Conservation (phyloP, 2,888 invertebrate species). For the Terebella lapidaria region DNA sequence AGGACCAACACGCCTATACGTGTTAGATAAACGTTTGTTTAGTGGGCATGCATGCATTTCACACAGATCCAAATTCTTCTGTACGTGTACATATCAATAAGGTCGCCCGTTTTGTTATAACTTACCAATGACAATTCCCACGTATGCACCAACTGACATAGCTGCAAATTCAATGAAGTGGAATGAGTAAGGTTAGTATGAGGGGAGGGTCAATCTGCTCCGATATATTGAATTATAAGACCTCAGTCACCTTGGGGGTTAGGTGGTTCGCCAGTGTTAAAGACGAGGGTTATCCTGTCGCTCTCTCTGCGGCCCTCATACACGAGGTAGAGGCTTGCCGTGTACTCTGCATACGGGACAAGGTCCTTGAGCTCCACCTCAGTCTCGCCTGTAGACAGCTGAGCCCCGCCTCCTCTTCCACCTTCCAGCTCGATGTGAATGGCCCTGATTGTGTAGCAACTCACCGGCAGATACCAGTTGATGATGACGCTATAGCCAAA, state of each 20-base stretch:
- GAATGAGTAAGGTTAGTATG: too few relatives aligned
- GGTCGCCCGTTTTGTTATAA: too few relatives aligned
- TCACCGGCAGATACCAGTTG: neutral
- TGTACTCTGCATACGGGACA: neutral
- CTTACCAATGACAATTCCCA: too few relatives aligned
- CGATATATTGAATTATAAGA: too few relatives aligned
- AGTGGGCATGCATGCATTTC: too few relatives aligned
- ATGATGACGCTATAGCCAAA: neutral
- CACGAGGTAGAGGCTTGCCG: neutral
- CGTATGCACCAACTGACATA: too few relatives aligned
- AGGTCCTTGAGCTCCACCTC: neutral
- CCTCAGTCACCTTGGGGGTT: too few relatives aligned
- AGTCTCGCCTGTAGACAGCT: neutral
- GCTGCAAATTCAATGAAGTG: too few relatives aligned
- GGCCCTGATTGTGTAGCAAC: neutral
- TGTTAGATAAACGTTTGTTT: too few relatives aligned
- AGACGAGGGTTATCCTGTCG: neutral
- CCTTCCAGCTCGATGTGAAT: neutral
- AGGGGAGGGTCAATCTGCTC: too few relatives aligned
- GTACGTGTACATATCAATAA: too few relatives aligned
- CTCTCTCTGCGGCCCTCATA: neutral
- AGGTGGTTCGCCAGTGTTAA: neutral
- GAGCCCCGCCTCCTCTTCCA: neutral
- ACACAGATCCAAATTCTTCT: too few relatives aligned
- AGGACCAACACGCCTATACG: neutral